phyloP scores from a whole-genome alignment of 2,797 vertebrate genomes.

The Falco concolor region DNA sequence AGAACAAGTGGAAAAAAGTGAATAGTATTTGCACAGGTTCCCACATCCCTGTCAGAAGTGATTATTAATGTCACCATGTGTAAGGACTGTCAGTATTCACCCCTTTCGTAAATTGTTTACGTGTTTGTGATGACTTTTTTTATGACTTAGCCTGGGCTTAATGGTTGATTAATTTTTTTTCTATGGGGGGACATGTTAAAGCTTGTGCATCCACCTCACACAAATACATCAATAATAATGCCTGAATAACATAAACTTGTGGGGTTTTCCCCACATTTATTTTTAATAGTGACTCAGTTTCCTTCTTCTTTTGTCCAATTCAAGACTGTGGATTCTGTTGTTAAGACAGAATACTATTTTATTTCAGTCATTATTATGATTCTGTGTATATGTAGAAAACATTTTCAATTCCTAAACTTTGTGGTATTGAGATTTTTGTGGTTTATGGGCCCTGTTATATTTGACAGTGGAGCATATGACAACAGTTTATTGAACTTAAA shows the following conservation, averaged over 20 bases:
- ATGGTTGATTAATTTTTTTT: neutral
- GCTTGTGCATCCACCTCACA: neutral
- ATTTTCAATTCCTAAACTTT: neutral
- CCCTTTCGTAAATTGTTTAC: neutral
- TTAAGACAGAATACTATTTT: neutral
- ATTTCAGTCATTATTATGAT: neutral
- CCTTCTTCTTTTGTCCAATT: neutral
- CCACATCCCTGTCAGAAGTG: neutral
- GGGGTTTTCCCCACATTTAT: neutral
- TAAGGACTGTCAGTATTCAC: neutral
- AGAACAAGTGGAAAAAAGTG: neutral
- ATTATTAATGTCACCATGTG: neutral
- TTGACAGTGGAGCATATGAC: neutral
- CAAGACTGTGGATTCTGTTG: neutral
- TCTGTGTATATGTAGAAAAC: neutral
- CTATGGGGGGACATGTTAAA: neutral
- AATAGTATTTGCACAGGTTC: neutral
- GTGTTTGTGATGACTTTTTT: neutral
- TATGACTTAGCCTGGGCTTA: neutral
- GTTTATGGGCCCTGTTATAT: neutral
- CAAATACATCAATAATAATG: rapidly evolving
- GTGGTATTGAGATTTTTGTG: neutral
- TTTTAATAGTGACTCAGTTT: neutral
- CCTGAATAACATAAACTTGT: neutral
- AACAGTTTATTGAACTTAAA: neutral